Evolutionary conservation across 2,113 vertebrate species (phyloP).

Genomic region (Rhipidura dahli): DNA sequence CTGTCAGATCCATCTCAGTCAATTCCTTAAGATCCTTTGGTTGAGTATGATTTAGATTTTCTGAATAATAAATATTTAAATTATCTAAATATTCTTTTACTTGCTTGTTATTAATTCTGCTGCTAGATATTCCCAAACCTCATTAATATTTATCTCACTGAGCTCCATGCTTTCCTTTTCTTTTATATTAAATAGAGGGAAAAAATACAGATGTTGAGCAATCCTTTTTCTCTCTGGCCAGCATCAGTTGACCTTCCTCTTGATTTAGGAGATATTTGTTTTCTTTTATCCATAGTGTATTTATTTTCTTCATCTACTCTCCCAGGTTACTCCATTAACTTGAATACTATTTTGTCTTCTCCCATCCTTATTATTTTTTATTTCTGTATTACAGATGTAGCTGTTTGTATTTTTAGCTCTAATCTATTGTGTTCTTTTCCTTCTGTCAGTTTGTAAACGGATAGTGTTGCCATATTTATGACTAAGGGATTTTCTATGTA

Average conservation of each 20-base stretch:
- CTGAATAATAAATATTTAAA: constrained; percentile 78
- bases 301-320: constrained; percentile 33
- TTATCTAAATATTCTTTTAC: constrained; percentile 73
- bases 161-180: constrained; percentile 27
- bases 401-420: constrained; percentile 29
- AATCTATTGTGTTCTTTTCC: neutral
- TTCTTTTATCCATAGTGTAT: constrained; percentile 6
- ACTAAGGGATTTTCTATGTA: constrained; percentile 16
- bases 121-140: constrained; percentile 70
- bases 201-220: constrained; percentile 8
- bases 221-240: neutral
- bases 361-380: constrained; percentile 2
- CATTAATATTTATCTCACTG: constrained; percentile 74
- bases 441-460: neutral
- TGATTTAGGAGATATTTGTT: constrained; percentile 38
- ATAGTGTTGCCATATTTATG: neutral
- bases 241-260: constrained; percentile 3
- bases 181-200: constrained; percentile 37
- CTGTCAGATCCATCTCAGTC: constrained; percentile 25
- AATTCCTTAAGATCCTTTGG: constrained; percentile 44
- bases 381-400: constrained; percentile 3
- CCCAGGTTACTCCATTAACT: neutral
- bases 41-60: constrained; percentile 48
- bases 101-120: constrained; percentile 73
- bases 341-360: neutral